Evolutionary conservation across 2,113 vertebrate genomes (phyloP).

Genomic region (Delphinus delphis): DNA sequence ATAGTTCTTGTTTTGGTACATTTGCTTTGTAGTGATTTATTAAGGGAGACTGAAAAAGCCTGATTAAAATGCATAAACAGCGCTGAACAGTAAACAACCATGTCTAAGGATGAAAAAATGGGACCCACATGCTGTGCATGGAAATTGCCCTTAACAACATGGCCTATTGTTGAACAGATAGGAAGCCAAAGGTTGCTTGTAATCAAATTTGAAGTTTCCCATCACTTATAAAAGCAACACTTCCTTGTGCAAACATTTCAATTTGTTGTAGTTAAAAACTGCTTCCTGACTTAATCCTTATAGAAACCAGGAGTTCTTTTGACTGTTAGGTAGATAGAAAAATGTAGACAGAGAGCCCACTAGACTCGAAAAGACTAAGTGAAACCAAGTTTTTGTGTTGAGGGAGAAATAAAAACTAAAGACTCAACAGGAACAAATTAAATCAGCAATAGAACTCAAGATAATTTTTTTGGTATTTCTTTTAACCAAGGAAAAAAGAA

Average conservation of each 20-base stretch:
- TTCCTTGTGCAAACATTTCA: conserved; percentile 89
- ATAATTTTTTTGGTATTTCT: not conserved
- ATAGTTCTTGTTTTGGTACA: conserved; percentile 85
- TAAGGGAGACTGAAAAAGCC: conserved; percentile 89
- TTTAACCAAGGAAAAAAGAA: not conserved
- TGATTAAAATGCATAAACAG: conserved; percentile 92
- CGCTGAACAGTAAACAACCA: conserved; percentile 95
- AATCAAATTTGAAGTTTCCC: conserved; percentile 98
- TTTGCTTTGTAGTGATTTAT: conserved; percentile 89
- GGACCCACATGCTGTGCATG: conserved; percentile 99
- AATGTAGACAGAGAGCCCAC: conserved; percentile 68
- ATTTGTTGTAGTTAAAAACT: conserved; percentile 88
- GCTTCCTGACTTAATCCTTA: conserved; percentile 84
- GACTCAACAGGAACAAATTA: conserved; percentile 18
- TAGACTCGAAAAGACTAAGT: conserved; percentile 32
- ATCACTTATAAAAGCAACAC: conserved; percentile 90
- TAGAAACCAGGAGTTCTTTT: conserved; percentile 81
- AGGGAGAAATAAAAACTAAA: conserved; percentile 23
- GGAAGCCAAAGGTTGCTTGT: conserved; percentile 99
- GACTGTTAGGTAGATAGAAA: conserved; percentile 79
- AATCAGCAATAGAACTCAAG: not conserved
- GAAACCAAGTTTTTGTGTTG: not conserved
- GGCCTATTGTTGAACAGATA: conserved; percentile 94
- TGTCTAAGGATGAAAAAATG: conserved; percentile 92
- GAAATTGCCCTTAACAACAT: conserved; percentile 99